phyloP scores from a whole-genome alignment of 2,797 vertebrate species.

The Chaenodraco wilsoni region DNA sequence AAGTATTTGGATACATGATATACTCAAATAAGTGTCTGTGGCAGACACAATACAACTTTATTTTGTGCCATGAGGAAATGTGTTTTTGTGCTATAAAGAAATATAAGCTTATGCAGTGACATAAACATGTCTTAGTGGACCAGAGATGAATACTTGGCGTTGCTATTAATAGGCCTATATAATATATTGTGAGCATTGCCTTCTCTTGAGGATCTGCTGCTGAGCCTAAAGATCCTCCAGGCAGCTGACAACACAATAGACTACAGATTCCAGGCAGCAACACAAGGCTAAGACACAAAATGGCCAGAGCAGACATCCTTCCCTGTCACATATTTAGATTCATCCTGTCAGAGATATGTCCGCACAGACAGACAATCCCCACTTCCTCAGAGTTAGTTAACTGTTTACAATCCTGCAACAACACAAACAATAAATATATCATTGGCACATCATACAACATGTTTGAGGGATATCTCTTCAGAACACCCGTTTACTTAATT shows the following conservation, averaged over 20 bases:
- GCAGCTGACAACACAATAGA: slow-evolving; percentile 71
- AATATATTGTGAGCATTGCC: slow-evolving; percentile 51
- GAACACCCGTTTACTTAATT: not conserved
- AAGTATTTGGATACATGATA: not conserved
- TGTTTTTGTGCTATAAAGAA: too few species aligned
- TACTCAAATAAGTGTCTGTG: not conserved
- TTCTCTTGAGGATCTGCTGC: slow-evolving; percentile 43
- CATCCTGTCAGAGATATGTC: not conserved
- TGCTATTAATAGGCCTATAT: not conserved
- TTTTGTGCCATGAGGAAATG: too few species aligned
- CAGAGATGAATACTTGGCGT: not conserved
- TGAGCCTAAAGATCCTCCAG: slow-evolving; percentile 44
- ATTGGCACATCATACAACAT: not conserved
- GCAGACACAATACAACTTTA: too few species aligned
- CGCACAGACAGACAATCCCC: not conserved
- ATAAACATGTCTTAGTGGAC: not conserved
- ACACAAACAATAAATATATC: not conserved
- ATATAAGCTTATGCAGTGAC: not conserved
- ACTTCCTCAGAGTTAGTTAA: not conserved
- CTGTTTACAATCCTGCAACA: not conserved
- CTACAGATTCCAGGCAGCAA: slow-evolving; percentile 74
- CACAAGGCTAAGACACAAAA: slow-evolving; percentile 60
- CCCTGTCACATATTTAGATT: slow-evolving; percentile 15
- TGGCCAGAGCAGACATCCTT: slow-evolving; percentile 78
- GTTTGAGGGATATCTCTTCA: not conserved